Conservation (phyloP, 23 tunicate genomes). For the Styela clava region DNA sequence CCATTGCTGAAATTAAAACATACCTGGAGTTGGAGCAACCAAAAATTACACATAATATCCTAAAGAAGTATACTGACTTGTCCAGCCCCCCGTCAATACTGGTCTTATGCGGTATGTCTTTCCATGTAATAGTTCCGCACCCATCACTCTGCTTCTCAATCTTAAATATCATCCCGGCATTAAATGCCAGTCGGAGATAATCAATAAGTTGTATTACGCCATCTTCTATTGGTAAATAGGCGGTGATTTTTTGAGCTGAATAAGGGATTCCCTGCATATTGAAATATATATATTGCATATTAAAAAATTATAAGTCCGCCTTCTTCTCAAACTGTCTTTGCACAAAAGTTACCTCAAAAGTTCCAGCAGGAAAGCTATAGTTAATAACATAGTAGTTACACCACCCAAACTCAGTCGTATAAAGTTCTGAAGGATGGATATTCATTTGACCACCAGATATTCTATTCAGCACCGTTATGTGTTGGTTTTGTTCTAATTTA, state of each 20-base stretch:
- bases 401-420: not conserved
- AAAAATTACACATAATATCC: too few relatives aligned
- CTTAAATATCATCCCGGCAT: not conserved
- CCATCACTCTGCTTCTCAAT: not conserved
- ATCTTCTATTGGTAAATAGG: not conserved
- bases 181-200: not conserved
- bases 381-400: not conserved
- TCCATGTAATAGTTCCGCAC: not conserved
- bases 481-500: too few relatives aligned
- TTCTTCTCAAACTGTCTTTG: not conserved
- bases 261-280: not conserved
- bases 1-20: not conserved
- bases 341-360: not conserved
- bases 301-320: too few relatives aligned
- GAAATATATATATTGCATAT: too few relatives aligned
- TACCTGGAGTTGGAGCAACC: too few relatives aligned
- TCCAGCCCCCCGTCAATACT: not conserved
- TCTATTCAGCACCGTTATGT: too few relatives aligned
- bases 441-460: not conserved
- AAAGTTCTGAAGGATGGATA: not conserved
- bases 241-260: not conserved
- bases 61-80: too few relatives aligned
- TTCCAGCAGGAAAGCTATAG: not conserved
- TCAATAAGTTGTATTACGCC: not conserved
- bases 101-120: not conserved